Percentiles rank a stretch among this genome's conserved stretches.
phyloP scores from a whole-genome alignment of 2,888 invertebrate species.

The Lasioglossum oenotherae region DNA sequence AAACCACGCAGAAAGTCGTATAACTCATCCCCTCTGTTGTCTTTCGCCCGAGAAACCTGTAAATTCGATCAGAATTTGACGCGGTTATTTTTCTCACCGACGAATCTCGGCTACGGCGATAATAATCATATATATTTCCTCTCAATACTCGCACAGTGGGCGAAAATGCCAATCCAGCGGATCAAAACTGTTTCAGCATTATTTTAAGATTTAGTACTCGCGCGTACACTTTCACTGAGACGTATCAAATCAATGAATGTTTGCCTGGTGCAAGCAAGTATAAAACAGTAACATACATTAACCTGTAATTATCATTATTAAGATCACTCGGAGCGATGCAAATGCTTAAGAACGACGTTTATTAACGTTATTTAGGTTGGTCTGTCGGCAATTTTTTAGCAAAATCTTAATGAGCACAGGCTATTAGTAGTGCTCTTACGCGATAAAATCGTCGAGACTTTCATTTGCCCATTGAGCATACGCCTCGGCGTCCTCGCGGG shows the following conservation, averaged over 20 bases:
- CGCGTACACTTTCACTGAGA: background rate
- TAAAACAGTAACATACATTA: background rate
- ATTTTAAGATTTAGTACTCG: too few species aligned
- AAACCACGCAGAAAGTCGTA: background rate
- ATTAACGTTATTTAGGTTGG: background rate
- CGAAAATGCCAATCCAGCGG: too few species aligned
- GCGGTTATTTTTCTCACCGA: background rate
- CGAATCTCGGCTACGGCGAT: background rate
- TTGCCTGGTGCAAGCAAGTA: background rate
- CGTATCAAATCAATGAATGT: background rate
- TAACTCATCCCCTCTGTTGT: background rate
- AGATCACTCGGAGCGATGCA: background rate
- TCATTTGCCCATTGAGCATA: background rate
- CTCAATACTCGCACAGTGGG: background rate
- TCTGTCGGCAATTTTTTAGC: background rate
- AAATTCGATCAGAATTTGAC: background rate
- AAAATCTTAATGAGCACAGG: background rate
- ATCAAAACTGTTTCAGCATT: too few species aligned
- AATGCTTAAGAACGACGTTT: background rate
- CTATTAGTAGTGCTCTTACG: background rate
- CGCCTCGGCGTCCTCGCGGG: background rate
- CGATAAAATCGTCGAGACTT: conserved; percentile 2
- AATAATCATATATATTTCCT: background rate
- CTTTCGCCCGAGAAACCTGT: background rate
- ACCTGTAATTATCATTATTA: background rate